Base-by-base conservation (phyloP, 1,140 invertebrate species). In the Neomicropteryx cornuta region DNA sequence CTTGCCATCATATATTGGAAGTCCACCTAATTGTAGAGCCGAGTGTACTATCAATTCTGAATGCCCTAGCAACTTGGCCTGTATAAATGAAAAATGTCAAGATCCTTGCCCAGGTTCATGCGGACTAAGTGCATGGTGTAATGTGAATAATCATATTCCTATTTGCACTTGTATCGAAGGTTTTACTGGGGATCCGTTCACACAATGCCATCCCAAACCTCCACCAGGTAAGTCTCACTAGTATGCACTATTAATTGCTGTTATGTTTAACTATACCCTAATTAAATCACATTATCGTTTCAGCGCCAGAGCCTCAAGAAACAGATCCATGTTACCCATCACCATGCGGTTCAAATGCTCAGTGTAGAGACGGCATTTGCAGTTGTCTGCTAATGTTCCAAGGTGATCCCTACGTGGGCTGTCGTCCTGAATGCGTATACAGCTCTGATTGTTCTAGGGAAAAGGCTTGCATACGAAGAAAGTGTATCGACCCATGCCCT, bases 311-410 rank as follows among this genome's bases (percentile, higher is more conserved):
- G 55, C 43, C 46, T 5, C 59, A 63, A 49, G 46, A 66, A 64
- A 51, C 55, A 27, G 66, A 80, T 48, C 76, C 74, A 14, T 86
- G 83, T 47, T 60, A 72, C 50, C 79, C 79, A 38, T 77, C 75
- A 8, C 81, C 81, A 10, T 86, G 81, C 55, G 81, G 81, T 37
- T 66, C 76, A 5, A 80, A 84, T 54, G 74, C 78, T 43, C 49
- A 72, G 44, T 87, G 81, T 54, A 57, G 70, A 27, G 66, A 75
- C 33, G 75, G 75, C n/a, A 72, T 75, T 32, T 85, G 81, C 47
- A 71, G 75, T 13, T 79, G 77, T 58, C 50, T 71, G 36, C 50
- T 60, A 22, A 72, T 72, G 52, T 77, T 71, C 49, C 62, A 74
- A 27, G 76, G 76, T 18, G 65, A 67, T 45, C 73, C 76, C 17